These are phyloP conservation scores for Lordiphosa mommai DNA, from an alignment of 1,140 invertebrate species.

Conservation along the genomic window DNA sequence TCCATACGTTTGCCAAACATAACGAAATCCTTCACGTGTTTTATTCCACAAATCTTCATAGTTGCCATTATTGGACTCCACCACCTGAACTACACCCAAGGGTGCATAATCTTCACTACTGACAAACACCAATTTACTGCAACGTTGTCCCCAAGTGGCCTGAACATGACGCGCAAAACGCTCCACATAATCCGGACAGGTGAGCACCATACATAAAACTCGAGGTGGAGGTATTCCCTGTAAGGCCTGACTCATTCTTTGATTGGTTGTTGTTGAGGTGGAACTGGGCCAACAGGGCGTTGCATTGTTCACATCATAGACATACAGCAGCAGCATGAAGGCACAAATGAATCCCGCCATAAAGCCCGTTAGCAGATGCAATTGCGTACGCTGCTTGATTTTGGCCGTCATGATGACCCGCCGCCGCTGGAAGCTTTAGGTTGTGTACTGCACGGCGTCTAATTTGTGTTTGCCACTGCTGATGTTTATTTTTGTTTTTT, in stretches of 20 bases:
- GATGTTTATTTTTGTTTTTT: not conserved
- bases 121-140: slow-evolving; percentile 93
- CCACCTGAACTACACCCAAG: slow-evolving; percentile 82
- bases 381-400: slow-evolving; percentile 27
- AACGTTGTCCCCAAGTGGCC: slow-evolving; percentile 95
- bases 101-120: slow-evolving; percentile 85
- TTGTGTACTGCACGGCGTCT: slow-evolving; percentile 50
- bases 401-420: slow-evolving; percentile 38
- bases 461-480: slow-evolving; percentile 30
- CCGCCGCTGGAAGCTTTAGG: slow-evolving; percentile 11
- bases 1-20: slow-evolving; percentile 89
- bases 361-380: slow-evolving; percentile 49
- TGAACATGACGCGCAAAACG: slow-evolving; percentile 93
- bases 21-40: slow-evolving; percentile 94
- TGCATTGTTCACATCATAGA: slow-evolving; percentile 35
- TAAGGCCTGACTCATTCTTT: not conserved
- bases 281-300: slow-evolving; percentile 25
- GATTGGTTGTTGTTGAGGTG: slow-evolving; percentile 1
- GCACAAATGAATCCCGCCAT: slow-evolving; percentile 42
- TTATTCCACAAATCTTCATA: slow-evolving; percentile 96
- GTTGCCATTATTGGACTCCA: slow-evolving; percentile 86
- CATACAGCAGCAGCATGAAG: slow-evolving; percentile 38
- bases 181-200: slow-evolving; percentile 92
- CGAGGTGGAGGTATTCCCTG: slow-evolving; percentile 81
- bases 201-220: slow-evolving; percentile 97